Evolutionary conservation across 1,140 invertebrate species (phyloP).

Genomic region (Plodia interpunctella): DNA sequence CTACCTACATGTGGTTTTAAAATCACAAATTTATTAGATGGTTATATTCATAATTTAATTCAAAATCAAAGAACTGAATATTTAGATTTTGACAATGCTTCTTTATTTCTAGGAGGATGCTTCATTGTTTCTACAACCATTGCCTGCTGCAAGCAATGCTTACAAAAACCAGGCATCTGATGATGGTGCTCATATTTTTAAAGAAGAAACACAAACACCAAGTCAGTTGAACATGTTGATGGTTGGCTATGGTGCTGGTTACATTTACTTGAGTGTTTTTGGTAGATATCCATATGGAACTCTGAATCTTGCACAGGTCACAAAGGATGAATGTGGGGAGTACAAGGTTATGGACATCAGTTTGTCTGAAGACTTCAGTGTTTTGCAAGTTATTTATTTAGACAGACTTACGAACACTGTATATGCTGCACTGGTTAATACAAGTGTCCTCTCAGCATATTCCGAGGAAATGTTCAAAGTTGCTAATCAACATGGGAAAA

Average conservation of each 20-base stretch:
- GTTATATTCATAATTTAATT: no score
- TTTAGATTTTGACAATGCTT: no score
- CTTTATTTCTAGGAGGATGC: slow-evolving; percentile 73
- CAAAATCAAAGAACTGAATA: no score
- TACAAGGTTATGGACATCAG: slow-evolving; percentile 80
- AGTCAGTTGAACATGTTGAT: slow-evolving; percentile 86
- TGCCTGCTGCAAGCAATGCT: slow-evolving; percentile 50
- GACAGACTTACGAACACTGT: slow-evolving; percentile 73
- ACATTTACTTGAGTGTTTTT: slow-evolving; percentile 87
- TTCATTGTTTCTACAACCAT: slow-evolving; percentile 75
- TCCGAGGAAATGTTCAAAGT: slow-evolving; percentile 83
- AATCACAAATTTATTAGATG: no score
- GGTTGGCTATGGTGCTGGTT: slow-evolving; percentile 85
- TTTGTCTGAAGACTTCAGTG: slow-evolving; percentile 79
- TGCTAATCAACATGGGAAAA: slow-evolving; percentile 84
- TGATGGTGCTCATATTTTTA: slow-evolving; percentile 78
- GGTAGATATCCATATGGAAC: slow-evolving; percentile 89
- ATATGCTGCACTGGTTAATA: slow-evolving; percentile 80
- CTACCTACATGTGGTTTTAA: no score
- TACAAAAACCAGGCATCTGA: slow-evolving; percentile 73
- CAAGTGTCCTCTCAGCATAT: slow-evolving; percentile 81
- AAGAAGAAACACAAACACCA: slow-evolving; percentile 84
- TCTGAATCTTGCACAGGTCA: slow-evolving; percentile 80
- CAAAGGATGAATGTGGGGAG: slow-evolving; percentile 73
- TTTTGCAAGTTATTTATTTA: slow-evolving; percentile 77